Evolutionary conservation across 2,888 invertebrate genomes (phyloP), one percentile per base, ranked within the genome.

Genomic region (Himalopsyche anomala): DNA sequence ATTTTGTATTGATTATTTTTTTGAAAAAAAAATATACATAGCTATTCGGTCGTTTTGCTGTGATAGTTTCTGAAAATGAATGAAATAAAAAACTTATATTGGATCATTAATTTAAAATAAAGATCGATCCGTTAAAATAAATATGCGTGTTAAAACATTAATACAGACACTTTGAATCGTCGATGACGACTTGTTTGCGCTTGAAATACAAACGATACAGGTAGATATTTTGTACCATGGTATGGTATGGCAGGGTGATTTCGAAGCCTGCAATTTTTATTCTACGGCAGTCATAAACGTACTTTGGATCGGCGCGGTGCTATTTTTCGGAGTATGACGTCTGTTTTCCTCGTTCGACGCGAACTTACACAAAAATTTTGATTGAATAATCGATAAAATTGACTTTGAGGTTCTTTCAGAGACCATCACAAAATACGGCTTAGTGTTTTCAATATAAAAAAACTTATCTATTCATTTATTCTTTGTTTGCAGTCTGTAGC

Each of bases 181-280:
- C 15, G 51, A 62, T 15, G 62, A 74, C 74, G 74, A 74, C 38
- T 36, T 74, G 74, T 2, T 12, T 28, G 74, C 2, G 6, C 5
- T 74, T 74, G 12, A n/a, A 15, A 28, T 12, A 36, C 36, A 12
- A 74, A 38, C 36, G 74, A 74, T 74, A 74, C 74, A 74, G 74
- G 74, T 74, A 74, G 74, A 28, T 74, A 74, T 74, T 74, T 74
- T 74, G 28, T 36, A 74, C 74, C 74, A 74, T 12, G 74, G 74
- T 36, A 74, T 74, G 74, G 74, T 38, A 74, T 74, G 74, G 74
- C 74, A 36, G 74, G 74, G 74, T 74, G 69, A 74, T 74, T 74
- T 74, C 74, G 74, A 69, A 62, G 56, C 85, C 82, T 85, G 85
- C 85, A 85, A 74, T 85, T 85, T 85, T 85, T 79, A 85, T 81